Base-by-base conservation (phyloP, 2,797 vertebrate species). In the Kryptopterus vitreolus region DNA sequence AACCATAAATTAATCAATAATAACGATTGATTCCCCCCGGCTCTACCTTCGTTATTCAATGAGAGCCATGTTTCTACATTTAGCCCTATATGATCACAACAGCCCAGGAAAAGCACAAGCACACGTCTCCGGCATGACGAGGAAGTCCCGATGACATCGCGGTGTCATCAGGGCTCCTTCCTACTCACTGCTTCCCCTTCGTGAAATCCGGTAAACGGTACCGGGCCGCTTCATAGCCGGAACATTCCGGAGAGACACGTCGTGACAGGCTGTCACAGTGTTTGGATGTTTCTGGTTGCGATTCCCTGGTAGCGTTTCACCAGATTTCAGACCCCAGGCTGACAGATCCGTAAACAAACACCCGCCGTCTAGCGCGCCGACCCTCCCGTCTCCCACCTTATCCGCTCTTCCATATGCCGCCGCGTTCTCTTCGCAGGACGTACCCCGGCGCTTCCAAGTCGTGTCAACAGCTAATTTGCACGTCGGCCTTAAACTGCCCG, bases 161-260 rank as follows among this genome's bases (percentile, higher is more conserved):
- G 4, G 70, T 72, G 70, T 72, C 20, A 35, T 35, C 31, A 29
- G 15, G 22, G 52, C 6, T n/a, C 29, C 53, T 9, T 74, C 35
- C 53, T 33, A 58, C 72, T 43, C 53, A 73, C n/a, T 73, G 31
- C 57, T 73, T 33, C 50, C 70, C 38, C 48, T n/a, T 78, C 26
- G 38, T 33, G 55, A 57, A 71, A 70, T 46, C 48, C 22, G 65
- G 31, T 31, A 50, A 50, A 35, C n/a, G 53, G 10, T 46, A 74
- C 55, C 7, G n/a, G 33, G 33, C n/a, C 43, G 53, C 55, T 74
- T 26, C 55, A 6, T 12, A 74, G 72, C 35, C 55, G 20, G 55
- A 74, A 59, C 71, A 43, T 58, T 58, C 71, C 35, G n/a, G n/a
- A n/a, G n/a, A 43, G 71, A 58, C 53, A 38, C n/a, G n/a, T n/a